phyloP scores from a whole-genome alignment of 1,140 invertebrate genomes.

The Aethina tumida region DNA sequence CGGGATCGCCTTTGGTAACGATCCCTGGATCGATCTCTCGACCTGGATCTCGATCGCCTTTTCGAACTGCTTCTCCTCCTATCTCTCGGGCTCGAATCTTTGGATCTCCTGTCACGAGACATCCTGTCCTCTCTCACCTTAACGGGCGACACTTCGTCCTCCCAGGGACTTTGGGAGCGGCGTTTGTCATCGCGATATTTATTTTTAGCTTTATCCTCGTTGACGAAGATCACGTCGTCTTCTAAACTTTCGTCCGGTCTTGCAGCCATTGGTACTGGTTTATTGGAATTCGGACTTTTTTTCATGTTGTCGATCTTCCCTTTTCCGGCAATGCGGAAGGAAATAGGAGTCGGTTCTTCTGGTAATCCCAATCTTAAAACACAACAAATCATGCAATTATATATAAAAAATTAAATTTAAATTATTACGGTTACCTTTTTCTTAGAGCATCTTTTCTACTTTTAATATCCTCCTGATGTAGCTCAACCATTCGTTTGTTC shows the following conservation, averaged over 20 bases:
- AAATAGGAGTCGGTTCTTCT: slow-evolving; percentile 30
- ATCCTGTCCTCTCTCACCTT: slow-evolving; percentile 3
- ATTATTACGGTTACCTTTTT: slow-evolving; percentile 21
- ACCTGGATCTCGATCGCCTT: slow-evolving; percentile 7
- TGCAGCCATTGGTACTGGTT: slow-evolving; percentile 24
- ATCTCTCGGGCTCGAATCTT: background rate
- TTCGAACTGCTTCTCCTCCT: slow-evolving; percentile 5
- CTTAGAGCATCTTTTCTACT: slow-evolving; percentile 44
- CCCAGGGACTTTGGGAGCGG: slow-evolving; percentile 32
- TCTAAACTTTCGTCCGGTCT: slow-evolving; percentile 32
- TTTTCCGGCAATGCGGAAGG: slow-evolving; percentile 27
- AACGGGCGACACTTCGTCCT: slow-evolving; percentile 16
- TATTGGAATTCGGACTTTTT: slow-evolving; percentile 15
- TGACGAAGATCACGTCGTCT: slow-evolving; percentile 31
- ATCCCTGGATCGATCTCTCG: slow-evolving; percentile 1
- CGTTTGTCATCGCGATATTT: slow-evolving; percentile 1
- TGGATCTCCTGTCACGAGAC: no score
- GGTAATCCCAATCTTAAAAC: slow-evolving; percentile 26
- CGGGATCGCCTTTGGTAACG: slow-evolving; percentile 4
- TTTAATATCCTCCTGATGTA: slow-evolving; percentile 57
- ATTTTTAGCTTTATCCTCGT: slow-evolving; percentile 27
- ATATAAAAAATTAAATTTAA: no score
- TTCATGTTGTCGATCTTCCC: slow-evolving; percentile 1
- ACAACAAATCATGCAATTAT: no score
- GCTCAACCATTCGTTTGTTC: slow-evolving; percentile 66